These are phyloP conservation scores for Lypha dubia DNA, from an alignment of 2,888 invertebrate species.

Conservation along the genomic window DNA sequence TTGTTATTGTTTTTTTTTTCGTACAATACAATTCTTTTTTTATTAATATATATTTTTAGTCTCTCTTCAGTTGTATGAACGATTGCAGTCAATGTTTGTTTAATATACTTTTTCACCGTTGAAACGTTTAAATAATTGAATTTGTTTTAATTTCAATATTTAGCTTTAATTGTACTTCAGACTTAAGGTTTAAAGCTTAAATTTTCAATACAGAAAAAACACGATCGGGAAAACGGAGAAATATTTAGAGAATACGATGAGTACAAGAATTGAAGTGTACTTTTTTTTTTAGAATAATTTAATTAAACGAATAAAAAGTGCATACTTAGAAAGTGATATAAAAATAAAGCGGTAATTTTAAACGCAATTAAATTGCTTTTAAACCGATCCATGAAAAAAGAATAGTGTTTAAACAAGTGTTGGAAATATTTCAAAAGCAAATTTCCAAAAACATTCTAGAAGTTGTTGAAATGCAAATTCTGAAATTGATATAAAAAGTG, in stretches of 20 bases:
- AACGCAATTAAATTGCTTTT: slow-evolving; percentile 3
- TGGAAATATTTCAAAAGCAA: too few relatives aligned
- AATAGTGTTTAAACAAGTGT: neutral
- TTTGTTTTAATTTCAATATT: slow-evolving; percentile 22
- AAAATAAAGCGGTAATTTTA: slow-evolving; percentile 2
- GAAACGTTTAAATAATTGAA: slow-evolving; percentile 14
- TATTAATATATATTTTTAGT: slow-evolving; percentile 35
- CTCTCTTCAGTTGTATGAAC: slow-evolving; percentile 48
- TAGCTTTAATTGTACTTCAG: slow-evolving; percentile 46
- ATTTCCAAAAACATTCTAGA: neutral
- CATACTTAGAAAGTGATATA: neutral
- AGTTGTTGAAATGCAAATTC: neutral
- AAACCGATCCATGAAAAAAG: neutral
- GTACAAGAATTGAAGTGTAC: neutral
- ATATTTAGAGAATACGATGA: neutral
- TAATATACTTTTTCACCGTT: slow-evolving; percentile 28
- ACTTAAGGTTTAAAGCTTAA: slow-evolving; percentile 44
- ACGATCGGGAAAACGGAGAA: slow-evolving; percentile 6
- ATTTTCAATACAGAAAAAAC: neutral
- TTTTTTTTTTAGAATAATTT: neutral
- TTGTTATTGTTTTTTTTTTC: slow-evolving; percentile 17
- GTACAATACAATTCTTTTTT: slow-evolving; percentile 26
- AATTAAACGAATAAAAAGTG: neutral
- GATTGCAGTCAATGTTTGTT: slow-evolving; percentile 58
- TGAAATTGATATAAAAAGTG: too few relatives aligned